These are phyloP conservation scores for Eustalomyia histrio DNA, from an alignment of 2,888 invertebrate species.

Conservation along the genomic window DNA sequence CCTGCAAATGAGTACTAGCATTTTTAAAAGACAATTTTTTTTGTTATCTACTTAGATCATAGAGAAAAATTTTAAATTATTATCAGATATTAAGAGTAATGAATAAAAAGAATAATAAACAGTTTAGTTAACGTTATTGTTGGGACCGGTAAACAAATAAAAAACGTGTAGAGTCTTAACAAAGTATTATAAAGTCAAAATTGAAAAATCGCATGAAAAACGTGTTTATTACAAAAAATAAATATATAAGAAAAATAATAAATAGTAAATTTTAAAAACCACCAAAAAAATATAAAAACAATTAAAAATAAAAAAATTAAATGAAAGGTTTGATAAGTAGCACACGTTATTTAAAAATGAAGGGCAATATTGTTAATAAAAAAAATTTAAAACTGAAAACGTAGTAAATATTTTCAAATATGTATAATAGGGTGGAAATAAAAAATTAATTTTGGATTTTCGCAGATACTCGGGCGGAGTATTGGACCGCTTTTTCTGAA, in stretches of 20 bases:
- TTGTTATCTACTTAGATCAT: slow-evolving; percentile 13
- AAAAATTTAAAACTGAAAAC: no score
- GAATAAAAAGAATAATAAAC: slow-evolving; percentile 35
- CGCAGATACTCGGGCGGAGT: no score
- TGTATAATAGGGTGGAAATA: no score
- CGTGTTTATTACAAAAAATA: not conserved
- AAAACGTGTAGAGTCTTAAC: not conserved
- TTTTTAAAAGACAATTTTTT: slow-evolving; percentile 6
- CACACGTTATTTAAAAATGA: not conserved
- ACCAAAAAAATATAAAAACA: no score
- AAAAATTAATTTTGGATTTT: no score
- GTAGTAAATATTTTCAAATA: no score
- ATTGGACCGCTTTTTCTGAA: no score
- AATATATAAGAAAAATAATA: no score
- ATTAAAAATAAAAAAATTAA: no score
- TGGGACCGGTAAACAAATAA: slow-evolving; percentile 42
- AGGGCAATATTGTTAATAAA: not conserved
- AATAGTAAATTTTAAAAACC: no score
- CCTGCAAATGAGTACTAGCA: slow-evolving; percentile 1
- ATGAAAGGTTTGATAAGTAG: no score
- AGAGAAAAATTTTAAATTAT: slow-evolving; percentile 35
- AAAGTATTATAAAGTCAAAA: not conserved
- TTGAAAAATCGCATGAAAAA: not conserved
- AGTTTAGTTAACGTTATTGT: slow-evolving; percentile 44
- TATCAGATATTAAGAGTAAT: slow-evolving; percentile 12